phyloP scores from a whole-genome alignment of 2,113 vertebrate genomes.

The Spea bombifrons region DNA sequence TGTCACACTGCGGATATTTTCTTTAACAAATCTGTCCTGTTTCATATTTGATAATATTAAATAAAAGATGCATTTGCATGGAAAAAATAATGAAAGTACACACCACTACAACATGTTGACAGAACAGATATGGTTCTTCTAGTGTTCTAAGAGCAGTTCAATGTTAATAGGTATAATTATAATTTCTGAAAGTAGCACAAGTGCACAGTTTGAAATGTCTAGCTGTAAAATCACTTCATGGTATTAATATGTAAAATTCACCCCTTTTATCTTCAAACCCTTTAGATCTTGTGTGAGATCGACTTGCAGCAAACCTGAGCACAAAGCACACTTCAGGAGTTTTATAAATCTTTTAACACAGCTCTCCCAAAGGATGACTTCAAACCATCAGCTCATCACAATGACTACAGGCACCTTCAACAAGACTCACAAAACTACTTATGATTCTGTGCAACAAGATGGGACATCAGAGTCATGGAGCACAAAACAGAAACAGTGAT shows the following conservation, averaged over 20 bases:
- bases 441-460: constrained; percentile 50
- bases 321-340: neutral
- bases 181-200: neutral
- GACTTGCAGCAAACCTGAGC: neutral
- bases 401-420: neutral
- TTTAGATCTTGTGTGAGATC: constrained; percentile 1
- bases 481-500: constrained; percentile 55
- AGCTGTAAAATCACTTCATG: constrained; percentile 3
- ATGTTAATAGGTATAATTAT: too few relatives aligned
- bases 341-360: neutral
- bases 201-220: neutral
- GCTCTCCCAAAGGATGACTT: neutral
- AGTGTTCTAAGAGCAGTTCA: too few relatives aligned
- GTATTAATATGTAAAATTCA: neutral
- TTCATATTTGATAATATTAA: too few relatives aligned
- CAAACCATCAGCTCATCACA: constrained; percentile 2
- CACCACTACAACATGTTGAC: too few relatives aligned
- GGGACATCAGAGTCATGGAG: constrained; percentile 57
- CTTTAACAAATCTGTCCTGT: too few relatives aligned
- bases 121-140: too few relatives aligned
- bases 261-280: neutral
- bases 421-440: constrained; percentile 37
- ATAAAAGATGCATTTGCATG: too few relatives aligned
- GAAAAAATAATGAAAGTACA: too few relatives aligned
- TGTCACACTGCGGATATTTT: too few relatives aligned